Percentiles rank a stretch among this genome's conserved stretches.
These are phyloP conservation scores for Microcebus ravelobensis DNA, from an alignment of 2,113 vertebrate species.

Conservation along the genomic window DNA sequence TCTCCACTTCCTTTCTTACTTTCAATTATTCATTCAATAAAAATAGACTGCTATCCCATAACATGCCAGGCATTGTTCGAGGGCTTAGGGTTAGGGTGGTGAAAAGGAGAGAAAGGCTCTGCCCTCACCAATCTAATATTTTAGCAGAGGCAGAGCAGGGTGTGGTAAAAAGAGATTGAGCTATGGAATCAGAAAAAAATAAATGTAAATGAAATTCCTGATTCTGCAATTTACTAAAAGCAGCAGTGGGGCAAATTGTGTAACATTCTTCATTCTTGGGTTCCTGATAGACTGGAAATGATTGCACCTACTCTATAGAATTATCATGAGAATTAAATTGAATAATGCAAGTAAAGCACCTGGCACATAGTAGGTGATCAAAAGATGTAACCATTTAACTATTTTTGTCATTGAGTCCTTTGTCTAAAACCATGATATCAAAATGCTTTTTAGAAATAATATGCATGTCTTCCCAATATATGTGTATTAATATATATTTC, in stretches of 20 bases:
- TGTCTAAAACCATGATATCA: not conserved
- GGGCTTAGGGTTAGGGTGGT: too few relatives aligned
- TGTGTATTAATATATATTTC: not conserved
- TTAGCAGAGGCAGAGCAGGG: not conserved
- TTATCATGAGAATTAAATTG: not conserved
- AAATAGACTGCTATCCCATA: rapidly evolving
- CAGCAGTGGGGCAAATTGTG: not conserved
- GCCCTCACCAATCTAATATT: not conserved
- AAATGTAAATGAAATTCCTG: not conserved
- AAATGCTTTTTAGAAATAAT: not conserved
- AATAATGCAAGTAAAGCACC: not conserved
- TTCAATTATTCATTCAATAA: not conserved
- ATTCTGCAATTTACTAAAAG: not conserved
- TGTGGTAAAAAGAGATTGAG: not conserved
- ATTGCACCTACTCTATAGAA: not conserved
- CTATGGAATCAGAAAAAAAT: not conserved
- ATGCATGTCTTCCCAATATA: not conserved
- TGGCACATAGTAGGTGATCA: not conserved
- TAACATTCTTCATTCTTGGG: not conserved
- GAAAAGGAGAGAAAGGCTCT: too few relatives aligned
- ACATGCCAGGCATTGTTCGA: not conserved
- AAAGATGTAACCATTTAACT: not conserved
- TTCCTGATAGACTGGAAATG: not conserved
- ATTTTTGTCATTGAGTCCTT: not conserved
- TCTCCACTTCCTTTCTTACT: rapidly evolving